Conservation (phyloP, 1,140 invertebrate species). For the Nasonia longicornis region DNA sequence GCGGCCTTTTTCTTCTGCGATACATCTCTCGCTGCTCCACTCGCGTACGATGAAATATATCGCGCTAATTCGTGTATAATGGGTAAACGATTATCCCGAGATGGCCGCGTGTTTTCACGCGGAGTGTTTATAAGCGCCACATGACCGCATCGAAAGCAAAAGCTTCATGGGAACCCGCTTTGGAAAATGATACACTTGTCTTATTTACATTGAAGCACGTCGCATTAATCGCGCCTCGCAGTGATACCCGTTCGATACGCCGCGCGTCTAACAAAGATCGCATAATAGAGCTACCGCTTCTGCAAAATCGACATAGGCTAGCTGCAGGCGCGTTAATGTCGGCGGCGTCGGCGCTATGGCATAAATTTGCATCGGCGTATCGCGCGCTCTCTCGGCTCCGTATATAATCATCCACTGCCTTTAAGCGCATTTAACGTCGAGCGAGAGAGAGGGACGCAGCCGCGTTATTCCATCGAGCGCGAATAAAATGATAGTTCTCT, state of each 20-base stretch:
- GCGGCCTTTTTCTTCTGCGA: background rate
- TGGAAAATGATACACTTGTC: too few relatives aligned
- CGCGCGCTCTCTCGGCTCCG: background rate
- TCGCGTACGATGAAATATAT: too few relatives aligned
- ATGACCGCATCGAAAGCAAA: too few relatives aligned
- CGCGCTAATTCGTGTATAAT: too few relatives aligned
- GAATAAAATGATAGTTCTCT: background rate
- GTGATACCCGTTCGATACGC: too few relatives aligned
- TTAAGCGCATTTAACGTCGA: conserved; percentile 1
- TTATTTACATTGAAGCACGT: too few relatives aligned
- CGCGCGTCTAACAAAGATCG: too few relatives aligned
- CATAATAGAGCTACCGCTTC: background rate
- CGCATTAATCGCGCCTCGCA: too few relatives aligned
- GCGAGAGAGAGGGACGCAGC: background rate
- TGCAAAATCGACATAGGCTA: conserved; percentile 15
- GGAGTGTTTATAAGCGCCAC: too few relatives aligned
- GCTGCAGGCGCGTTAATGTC: background rate
- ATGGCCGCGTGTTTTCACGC: too few relatives aligned
- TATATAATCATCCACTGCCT: conserved; percentile 12
- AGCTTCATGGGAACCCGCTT: too few relatives aligned
- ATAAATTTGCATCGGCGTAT: conserved; percentile 19
- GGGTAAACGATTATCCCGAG: too few relatives aligned
- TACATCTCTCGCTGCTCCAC: background rate
- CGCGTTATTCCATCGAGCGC: background rate
- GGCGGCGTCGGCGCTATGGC: background rate